Evolutionary conservation across 2,888 invertebrate genomes (phyloP).

Genomic region (Brenthis hecate): DNA sequence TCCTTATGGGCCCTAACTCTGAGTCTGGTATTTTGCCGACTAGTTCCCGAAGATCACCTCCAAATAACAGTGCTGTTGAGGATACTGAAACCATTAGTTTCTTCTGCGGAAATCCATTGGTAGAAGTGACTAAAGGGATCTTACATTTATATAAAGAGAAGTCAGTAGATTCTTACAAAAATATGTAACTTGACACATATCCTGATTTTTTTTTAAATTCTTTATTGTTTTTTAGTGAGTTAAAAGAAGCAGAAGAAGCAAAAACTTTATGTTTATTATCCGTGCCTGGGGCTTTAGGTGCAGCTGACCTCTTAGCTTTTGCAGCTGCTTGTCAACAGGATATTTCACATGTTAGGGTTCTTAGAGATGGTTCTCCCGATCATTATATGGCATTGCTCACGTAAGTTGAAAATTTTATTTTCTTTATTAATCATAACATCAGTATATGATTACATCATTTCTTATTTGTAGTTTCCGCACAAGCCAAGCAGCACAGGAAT

Average conservation of each 20-base stretch:
- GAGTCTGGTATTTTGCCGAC: conserved; percentile 83
- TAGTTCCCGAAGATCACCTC: conserved; percentile 83
- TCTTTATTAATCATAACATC: too few relatives aligned
- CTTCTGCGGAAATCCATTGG: conserved; percentile 97
- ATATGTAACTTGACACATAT: neutral
- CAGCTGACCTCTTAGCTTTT: conserved; percentile 96
- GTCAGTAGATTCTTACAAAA: conserved; percentile 79
- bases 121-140: conserved; percentile 98
- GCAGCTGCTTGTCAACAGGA: conserved; percentile 95
- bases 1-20: conserved; percentile 77
- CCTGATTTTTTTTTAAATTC: neutral
- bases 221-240: conserved; percentile 80
- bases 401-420: conserved; percentile 68
- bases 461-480: conserved; percentile 82
- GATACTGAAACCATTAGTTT: conserved; percentile 86
- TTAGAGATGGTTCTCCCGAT: conserved; percentile 95
- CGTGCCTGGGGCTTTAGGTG: conserved; percentile 94
- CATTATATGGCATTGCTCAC: conserved; percentile 98
- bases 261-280: conserved; percentile 94
- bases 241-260: conserved; percentile 88
- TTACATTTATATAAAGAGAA: conserved; percentile 98
- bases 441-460: too few relatives aligned
- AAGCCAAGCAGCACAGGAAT: conserved; percentile 92
- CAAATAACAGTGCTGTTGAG: conserved; percentile 58
- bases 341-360: conserved; percentile 94